phyloP scores from a whole-genome alignment of 2,113 vertebrate genomes.

The Catharus fuscescens region DNA sequence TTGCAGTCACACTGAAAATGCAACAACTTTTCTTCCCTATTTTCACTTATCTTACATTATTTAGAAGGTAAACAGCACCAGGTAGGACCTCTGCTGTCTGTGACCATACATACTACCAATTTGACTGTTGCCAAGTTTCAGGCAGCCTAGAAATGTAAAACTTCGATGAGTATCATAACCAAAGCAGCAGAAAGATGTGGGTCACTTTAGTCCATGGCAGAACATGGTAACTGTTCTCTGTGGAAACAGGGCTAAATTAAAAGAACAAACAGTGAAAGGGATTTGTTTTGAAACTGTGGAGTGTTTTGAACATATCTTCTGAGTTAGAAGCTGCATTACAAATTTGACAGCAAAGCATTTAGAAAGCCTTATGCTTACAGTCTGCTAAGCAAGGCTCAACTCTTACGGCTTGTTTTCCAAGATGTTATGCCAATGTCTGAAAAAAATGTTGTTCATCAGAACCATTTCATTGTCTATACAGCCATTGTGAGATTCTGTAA shows the following conservation, averaged over 20 bases:
- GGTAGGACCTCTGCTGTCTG: not conserved
- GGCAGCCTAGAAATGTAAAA: not conserved
- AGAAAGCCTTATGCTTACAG: not conserved
- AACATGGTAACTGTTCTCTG: not conserved
- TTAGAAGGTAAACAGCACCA: not conserved
- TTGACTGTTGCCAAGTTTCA: not conserved
- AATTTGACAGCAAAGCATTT: not conserved
- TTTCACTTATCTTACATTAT: not conserved
- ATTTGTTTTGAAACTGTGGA: not conserved
- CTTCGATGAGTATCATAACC: not conserved
- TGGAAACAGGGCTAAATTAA: not conserved
- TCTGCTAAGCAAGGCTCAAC: not conserved
- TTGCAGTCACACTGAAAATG: not conserved
- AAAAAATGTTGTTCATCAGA: not conserved
- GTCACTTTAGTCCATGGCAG: not conserved
- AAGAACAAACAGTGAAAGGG: not conserved
- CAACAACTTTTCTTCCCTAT: not conserved
- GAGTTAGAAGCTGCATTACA: not conserved
- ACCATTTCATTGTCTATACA: not conserved
- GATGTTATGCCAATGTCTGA: not conserved
- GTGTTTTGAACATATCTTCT: fast-evolving
- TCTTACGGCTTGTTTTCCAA: not conserved
- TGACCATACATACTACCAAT: not conserved
- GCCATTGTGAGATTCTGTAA: not conserved
- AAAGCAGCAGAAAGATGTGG: not conserved